A percentile compares a stretch with the other conserved stretches of the same genome.
These are phyloP conservation scores for Pantala flavescens DNA, from an alignment of 1,140 invertebrate genomes.

Conservation along the genomic window DNA sequence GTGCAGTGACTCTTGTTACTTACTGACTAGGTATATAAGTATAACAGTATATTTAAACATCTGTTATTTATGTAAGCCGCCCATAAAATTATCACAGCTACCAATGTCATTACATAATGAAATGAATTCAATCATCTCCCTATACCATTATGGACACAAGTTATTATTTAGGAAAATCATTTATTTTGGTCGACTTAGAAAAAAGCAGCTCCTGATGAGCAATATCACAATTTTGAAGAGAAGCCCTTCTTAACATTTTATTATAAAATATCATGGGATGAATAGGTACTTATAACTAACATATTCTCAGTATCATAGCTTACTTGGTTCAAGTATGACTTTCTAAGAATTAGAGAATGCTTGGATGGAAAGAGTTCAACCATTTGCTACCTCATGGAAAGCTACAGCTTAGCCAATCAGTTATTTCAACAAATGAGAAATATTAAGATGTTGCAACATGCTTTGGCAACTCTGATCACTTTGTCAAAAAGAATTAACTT, in stretches of 20 bases:
- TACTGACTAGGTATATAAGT: not conserved
- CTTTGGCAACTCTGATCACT: no score
- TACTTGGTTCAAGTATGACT: no score
- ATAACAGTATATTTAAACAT: not conserved
- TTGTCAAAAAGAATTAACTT: no score
- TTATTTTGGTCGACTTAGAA: not conserved
- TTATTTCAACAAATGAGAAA: no score
- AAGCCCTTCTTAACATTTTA: not conserved
- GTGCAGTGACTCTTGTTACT: not conserved
- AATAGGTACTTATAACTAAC: not conserved
- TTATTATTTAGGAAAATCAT: not conserved
- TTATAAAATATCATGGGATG: not conserved
- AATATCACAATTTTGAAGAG: conserved; percentile 2
- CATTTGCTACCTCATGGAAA: no score
- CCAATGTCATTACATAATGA: not conserved
- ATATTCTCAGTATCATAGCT: not conserved
- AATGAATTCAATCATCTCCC: not conserved
- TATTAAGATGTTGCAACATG: no score
- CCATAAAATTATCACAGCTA: not conserved
- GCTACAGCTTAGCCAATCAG: no score
- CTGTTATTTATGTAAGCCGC: not conserved
- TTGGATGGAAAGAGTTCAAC: no score
- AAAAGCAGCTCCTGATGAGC: not conserved
- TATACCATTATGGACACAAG: not conserved
- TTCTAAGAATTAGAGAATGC: no score